A percentile compares a stretch with the other conserved stretches of the same genome.
phyloP scores from a whole-genome alignment of 2,888 invertebrate species.

The Tetrapedia diversipes region DNA sequence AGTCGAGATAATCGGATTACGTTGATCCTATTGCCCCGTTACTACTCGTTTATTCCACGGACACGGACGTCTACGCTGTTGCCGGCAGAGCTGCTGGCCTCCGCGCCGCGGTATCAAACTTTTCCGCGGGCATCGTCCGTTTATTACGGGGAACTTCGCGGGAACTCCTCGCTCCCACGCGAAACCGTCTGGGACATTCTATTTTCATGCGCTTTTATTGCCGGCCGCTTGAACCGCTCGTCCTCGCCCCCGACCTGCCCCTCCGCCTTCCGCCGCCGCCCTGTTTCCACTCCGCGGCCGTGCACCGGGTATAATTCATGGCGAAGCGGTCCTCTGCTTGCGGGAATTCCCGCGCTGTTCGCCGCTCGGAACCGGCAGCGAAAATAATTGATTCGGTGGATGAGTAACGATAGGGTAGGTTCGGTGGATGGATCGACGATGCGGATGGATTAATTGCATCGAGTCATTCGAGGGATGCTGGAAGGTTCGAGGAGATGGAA shows the following conservation, averaged over 20 bases:
- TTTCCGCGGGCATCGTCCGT: slow-evolving; percentile 35
- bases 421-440: neutral
- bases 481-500: too few species aligned
- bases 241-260: neutral
- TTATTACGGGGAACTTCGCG: slow-evolving; percentile 46
- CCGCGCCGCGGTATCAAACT: slow-evolving; percentile 18
- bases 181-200: slow-evolving; percentile 32
- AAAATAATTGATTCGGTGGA: slow-evolving; percentile 23
- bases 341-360: slow-evolving; percentile 2
- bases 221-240: slow-evolving; percentile 15
- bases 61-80: slow-evolving; percentile 14
- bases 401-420: neutral
- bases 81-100: slow-evolving; percentile 2
- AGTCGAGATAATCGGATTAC: slow-evolving; percentile 50
- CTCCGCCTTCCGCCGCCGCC: neutral
- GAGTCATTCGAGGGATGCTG: too few species aligned
- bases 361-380: neutral
- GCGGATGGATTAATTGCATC: slow-evolving; percentile 1
- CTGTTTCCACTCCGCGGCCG: neutral
- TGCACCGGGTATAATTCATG: slow-evolving; percentile 21
- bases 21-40: slow-evolving; percentile 47
- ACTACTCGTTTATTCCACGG: slow-evolving; percentile 48
- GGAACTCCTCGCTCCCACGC: slow-evolving; percentile 13
- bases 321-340: neutral
- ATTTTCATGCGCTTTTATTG: slow-evolving; percentile 42